A percentile compares a stretch with the other conserved stretches of the same genome.
Conservation (phyloP, 2,888 invertebrate genomes). For the Ceraclea dissimilis region DNA sequence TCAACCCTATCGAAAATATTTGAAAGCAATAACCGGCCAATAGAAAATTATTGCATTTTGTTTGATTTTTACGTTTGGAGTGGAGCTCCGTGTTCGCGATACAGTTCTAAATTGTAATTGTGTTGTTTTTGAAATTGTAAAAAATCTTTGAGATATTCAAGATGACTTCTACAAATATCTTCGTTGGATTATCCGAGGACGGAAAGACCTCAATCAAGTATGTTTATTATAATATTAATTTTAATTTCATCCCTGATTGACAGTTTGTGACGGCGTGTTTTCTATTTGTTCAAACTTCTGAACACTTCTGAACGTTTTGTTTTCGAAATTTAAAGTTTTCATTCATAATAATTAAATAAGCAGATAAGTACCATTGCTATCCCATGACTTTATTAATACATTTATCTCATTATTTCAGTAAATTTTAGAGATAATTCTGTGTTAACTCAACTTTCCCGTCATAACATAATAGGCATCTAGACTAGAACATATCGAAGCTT, state of each 20-base stretch:
- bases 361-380: no score
- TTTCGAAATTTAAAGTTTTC: not conserved
- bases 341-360: no score
- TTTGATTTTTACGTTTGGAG: conserved; percentile 20
- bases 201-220: conserved; percentile 59
- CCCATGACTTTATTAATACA: no score
- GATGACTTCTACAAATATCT: conserved; percentile 59
- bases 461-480: no score
- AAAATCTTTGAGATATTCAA: conserved; percentile 25
- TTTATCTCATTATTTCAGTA: no score
- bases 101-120: conserved; percentile 11
- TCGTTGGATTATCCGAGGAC: conserved; percentile 50
- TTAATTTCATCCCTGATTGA: conserved; percentile 8
- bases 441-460: no score
- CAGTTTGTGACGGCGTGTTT: conserved; percentile 12
- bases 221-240: conserved; percentile 31
- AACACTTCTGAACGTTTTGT: not conserved
- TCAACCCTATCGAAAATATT: conserved; percentile 19
- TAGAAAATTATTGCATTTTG: conserved; percentile 19
- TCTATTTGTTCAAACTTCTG: not conserved
- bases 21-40: conserved; percentile 18
- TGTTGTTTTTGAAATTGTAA: conserved; percentile 11
- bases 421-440: no score
- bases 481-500: no score
- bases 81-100: conserved; percentile 11